Base-by-base conservation (phyloP, 2,797 vertebrate genomes). In the Cossypha niveicapilla region DNA sequence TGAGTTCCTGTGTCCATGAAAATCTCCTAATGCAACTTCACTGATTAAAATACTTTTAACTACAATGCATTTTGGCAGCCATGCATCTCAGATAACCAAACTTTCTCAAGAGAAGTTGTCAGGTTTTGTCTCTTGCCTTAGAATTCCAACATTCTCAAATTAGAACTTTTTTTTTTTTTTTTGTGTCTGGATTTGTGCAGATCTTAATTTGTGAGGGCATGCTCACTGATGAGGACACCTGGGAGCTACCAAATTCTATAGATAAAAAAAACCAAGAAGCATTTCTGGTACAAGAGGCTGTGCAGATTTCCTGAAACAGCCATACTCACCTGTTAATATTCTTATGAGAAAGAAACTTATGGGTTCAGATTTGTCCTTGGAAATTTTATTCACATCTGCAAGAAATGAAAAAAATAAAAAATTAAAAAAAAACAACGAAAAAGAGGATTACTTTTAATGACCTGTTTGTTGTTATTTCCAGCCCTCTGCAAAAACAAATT, bases 371-470 rank as follows among this genome's bases (percentile, higher is more conserved):
- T 84, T 81, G 70, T 79, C 82, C 94, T 88, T 88, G 60, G 34
- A 84, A 94, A 86, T n/a, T 77, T 87, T 90, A 80, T 74, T 91
- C 4, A 1, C 82, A 92, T 88, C 87, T 92, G 67, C 44, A 56
- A 62, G 75, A 56, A 77, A 61, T n/a, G 30, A 63, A 82, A 73
- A 22, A 32, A 37, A 57, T 30, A 22, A 13, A 8, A 34, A 14
- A 1, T 14, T 14, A 9, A 30, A 22, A 39, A 22, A 39, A 66
- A 66, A 4, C 17, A 45, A 63, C 0, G 0, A 63, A 57, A 84
- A 78, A 75, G 32, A 63, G 24, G 56, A 54, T 96, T 89, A 87
- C 10, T 53, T 96, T 93, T 95, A 94, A 95, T 95, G 92, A 79
- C 67, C 17, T 50, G 48, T 87, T 94, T 93, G 84, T 84, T 7